Conservation (phyloP, 2,113 vertebrate genomes). For the Brienomyrus longianalis region DNA sequence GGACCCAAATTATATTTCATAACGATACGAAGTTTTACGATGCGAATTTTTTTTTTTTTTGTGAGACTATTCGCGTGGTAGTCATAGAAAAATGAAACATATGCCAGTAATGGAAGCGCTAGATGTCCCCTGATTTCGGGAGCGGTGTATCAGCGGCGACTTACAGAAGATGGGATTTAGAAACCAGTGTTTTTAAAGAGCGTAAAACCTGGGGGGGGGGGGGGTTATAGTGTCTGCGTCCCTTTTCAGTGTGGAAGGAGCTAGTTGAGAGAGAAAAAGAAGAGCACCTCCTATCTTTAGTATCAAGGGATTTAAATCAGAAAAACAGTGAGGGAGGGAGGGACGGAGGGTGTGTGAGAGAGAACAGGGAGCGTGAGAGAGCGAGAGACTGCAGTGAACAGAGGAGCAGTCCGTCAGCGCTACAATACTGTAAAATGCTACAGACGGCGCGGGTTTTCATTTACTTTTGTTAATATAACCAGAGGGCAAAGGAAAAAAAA, state of each 20-base stretch:
- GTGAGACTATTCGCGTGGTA: not conserved
- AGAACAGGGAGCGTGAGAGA: slow-evolving; percentile 26
- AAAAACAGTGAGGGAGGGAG: slow-evolving; percentile 30
- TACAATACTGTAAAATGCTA: slow-evolving; percentile 13
- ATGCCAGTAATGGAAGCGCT: not conserved
- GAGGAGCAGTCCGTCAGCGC: slow-evolving; percentile 10
- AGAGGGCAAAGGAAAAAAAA: not conserved
- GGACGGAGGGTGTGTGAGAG: slow-evolving; percentile 25
- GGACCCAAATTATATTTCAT: not conserved
- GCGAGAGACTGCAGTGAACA: slow-evolving; percentile 19
- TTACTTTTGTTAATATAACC: not conserved
- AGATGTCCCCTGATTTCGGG: not conserved
- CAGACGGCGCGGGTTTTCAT: not conserved
- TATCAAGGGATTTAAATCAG: slow-evolving; percentile 36
- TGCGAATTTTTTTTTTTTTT: not conserved
- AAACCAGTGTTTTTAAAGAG: not conserved
- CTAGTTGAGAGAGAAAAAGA: slow-evolving; percentile 25
- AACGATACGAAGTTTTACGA: not conserved
- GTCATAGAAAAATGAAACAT: not conserved
- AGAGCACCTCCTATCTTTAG: slow-evolving; percentile 34
- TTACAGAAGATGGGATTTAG: not conserved
- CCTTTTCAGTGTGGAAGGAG: slow-evolving; percentile 25
- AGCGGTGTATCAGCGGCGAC: not conserved
- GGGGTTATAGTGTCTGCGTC: slow-evolving; percentile 29
- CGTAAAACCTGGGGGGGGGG: not conserved